Evolutionary conservation across 2,113 vertebrate species (phyloP).

Genomic region (Anolis sagrei): DNA sequence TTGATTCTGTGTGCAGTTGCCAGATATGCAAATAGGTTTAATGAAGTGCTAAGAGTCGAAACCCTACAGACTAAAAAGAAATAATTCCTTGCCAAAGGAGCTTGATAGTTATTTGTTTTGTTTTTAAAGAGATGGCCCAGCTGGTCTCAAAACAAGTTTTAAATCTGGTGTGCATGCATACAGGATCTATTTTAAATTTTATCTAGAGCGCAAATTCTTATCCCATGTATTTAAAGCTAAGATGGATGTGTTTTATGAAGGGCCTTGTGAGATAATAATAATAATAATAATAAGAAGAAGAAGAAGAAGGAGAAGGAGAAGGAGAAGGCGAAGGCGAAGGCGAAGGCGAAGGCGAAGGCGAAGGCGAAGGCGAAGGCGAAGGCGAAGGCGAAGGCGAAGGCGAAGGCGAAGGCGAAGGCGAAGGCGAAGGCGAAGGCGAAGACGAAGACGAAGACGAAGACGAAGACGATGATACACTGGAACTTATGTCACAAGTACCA

Average conservation of each 20-base stretch:
- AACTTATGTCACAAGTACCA: too few species aligned
- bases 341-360: too few species aligned
- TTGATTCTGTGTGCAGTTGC: slow-evolving; percentile 10
- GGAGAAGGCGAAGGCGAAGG: too few species aligned
- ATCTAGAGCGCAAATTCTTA: background rate
- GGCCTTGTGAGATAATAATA: background rate
- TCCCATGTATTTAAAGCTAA: background rate
- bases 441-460: too few species aligned
- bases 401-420: too few species aligned
- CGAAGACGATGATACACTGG: too few species aligned
- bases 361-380: too few species aligned
- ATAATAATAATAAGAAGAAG: too few species aligned
- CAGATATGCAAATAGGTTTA: slow-evolving; percentile 11
- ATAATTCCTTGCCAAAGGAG: background rate
- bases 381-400: too few species aligned
- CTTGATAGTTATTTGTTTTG: background rate
- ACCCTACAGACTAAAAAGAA: background rate
- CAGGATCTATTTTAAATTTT: background rate
- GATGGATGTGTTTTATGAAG: background rate
- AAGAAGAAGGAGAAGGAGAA: too few species aligned
- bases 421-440: too few species aligned
- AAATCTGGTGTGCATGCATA: background rate
- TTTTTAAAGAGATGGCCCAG: background rate
- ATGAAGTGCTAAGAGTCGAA: slow-evolving; percentile 16
- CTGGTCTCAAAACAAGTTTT: background rate